These are phyloP conservation scores for Poecile atricapillus DNA, from an alignment of 2,113 vertebrate genomes.

Conservation along the genomic window DNA sequence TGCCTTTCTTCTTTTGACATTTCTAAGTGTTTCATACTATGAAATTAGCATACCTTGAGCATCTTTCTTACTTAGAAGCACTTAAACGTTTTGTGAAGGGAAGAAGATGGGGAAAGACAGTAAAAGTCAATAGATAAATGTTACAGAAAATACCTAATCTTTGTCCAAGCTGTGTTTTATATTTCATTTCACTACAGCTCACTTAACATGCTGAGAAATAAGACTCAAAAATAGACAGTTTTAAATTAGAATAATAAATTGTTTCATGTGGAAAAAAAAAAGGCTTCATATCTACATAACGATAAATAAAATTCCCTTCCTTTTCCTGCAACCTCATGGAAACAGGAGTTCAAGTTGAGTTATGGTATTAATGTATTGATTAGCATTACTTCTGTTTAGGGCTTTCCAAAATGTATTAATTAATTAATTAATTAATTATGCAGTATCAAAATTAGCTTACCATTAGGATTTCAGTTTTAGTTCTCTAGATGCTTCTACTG, in stretches of 20 bases:
- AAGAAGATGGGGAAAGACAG: not conserved
- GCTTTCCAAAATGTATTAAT: not conserved
- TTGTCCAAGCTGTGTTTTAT: not conserved
- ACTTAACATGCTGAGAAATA: not conserved
- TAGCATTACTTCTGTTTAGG: not conserved
- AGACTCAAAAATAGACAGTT: not conserved
- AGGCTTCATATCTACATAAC: not conserved
- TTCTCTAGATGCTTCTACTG: not conserved
- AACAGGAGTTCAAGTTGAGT: not conserved
- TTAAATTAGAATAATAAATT: not conserved
- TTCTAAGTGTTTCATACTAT: not conserved
- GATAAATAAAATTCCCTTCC: not conserved
- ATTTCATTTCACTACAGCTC: not conserved
- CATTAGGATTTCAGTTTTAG: not conserved
- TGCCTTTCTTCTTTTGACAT: not conserved
- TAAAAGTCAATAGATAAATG: not conserved
- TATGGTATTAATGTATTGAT: not conserved
- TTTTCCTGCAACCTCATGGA: not conserved
- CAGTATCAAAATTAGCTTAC: not conserved
- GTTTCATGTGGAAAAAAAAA: not conserved
- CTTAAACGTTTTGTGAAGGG: not conserved
- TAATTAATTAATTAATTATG: slow-evolving; percentile 40
- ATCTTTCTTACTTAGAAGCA: not conserved
- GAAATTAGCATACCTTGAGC: not conserved
- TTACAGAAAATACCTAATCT: not conserved